These are phyloP conservation scores for Antennarius striatus DNA, from an alignment of 2,113 vertebrate genomes.

Conservation along the genomic window DNA sequence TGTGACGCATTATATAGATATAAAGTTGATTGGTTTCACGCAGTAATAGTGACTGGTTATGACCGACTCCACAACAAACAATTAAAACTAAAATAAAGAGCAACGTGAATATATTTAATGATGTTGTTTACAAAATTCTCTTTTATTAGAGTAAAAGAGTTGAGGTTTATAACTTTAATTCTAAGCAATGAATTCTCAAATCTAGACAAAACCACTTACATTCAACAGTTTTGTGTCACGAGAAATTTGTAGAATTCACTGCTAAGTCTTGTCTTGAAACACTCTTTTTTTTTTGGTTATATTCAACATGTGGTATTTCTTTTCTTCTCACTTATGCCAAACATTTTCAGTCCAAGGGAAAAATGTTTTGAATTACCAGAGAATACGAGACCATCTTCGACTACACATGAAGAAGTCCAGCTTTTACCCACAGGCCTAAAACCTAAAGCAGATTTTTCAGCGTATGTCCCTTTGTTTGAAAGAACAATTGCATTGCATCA, in stretches of 20 bases:
- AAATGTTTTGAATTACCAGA: conserved; percentile 47
- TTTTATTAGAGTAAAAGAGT: neutral
- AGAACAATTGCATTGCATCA: conserved; percentile 49
- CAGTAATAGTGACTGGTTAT: too few species aligned
- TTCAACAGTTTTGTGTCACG: too few species aligned
- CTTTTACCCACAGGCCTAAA: conserved; percentile 30
- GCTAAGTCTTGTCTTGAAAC: neutral
- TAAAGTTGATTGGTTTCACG: too few species aligned
- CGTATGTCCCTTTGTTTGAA: conserved; percentile 44
- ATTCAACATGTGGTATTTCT: neutral
- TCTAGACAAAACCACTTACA: too few species aligned
- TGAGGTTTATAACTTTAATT: too few species aligned
- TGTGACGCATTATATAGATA: too few species aligned
- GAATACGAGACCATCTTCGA: conserved; percentile 40
- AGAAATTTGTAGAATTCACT: neutral
- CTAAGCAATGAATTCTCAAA: too few species aligned
- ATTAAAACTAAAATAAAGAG: neutral
- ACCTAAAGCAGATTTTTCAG: conserved; percentile 45
- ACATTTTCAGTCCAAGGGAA: conserved; percentile 24
- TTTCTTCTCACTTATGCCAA: conserved; percentile 39
- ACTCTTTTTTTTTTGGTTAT: neutral
- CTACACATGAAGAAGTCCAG: conserved; percentile 29
- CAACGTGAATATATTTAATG: neutral
- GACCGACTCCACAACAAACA: too few species aligned
- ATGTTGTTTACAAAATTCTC: neutral